A percentile compares a stretch with the other conserved stretches of the same genome.
These are phyloP conservation scores for Diachasma alloeum DNA, from an alignment of 1,140 invertebrate species.

Conservation along the genomic window DNA sequence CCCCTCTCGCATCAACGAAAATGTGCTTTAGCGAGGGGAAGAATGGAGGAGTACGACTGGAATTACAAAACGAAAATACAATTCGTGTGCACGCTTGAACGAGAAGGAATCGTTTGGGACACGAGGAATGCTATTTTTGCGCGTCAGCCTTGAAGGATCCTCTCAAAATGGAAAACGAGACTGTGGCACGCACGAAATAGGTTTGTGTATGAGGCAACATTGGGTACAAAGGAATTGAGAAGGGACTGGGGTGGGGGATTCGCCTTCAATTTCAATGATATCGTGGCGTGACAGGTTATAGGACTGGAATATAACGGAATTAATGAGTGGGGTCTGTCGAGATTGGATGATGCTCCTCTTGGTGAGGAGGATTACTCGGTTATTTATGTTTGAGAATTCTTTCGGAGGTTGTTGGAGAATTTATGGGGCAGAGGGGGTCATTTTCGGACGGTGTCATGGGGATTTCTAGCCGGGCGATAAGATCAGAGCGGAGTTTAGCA, in stretches of 20 bases:
- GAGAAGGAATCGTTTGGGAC: background rate
- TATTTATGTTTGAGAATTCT: background rate
- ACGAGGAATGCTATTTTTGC: slow-evolving; percentile 11
- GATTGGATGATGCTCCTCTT: background rate
- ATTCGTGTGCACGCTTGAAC: background rate
- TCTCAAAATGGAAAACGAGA: slow-evolving; percentile 11
- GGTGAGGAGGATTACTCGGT: background rate
- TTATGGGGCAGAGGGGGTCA: background rate
- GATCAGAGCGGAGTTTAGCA: background rate
- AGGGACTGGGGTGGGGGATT: background rate
- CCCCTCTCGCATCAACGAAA: background rate
- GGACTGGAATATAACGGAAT: background rate
- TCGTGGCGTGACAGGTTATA: background rate
- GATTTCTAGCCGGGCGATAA: background rate
- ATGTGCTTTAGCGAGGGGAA: background rate
- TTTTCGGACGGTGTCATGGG: background rate
- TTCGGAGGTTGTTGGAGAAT: background rate
- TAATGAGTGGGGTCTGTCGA: background rate
- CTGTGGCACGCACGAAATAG: background rate
- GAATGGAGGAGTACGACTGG: background rate
- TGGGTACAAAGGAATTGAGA: background rate
- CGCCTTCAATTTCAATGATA: slow-evolving; percentile 6
- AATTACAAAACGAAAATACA: background rate
- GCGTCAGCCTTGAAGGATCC: slow-evolving; percentile 4
- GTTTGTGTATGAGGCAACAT: background rate